Base-by-base conservation (phyloP, 2,888 invertebrate genomes). In the Encarsia formosa region DNA sequence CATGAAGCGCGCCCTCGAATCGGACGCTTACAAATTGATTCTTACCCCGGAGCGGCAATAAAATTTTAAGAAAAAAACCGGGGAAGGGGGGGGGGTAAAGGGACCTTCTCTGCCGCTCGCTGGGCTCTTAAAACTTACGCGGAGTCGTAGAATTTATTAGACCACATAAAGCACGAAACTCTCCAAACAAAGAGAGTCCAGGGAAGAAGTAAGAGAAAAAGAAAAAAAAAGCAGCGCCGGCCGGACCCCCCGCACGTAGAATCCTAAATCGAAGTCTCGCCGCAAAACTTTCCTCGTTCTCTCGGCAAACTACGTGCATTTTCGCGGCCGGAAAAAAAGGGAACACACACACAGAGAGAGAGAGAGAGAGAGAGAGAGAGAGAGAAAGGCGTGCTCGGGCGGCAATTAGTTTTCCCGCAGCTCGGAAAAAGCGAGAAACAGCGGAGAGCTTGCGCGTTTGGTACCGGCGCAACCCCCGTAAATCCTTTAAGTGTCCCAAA, bases 401-500 rank as follows among this genome's bases (percentile, higher is more conserved):
- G n/a, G n/a, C n/a, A n/a, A n/a, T n/a, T n/a, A n/a, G n/a, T n/a
- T n/a, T n/a, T n/a, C n/a, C n/a, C n/a, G n/a, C n/a, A n/a, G n/a
- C n/a, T n/a, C n/a, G n/a, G n/a, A n/a, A n/a, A n/a, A n/a, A 18
- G 35, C 24, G 35, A 34, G 52, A 52, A 35, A 32, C 35, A 34
- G 43, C 38, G 51, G 47, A 55, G 49, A 43, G 50, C 50, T 64
- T 61, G 62, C 61, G 61, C 66, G 65, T 68, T 66, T 63, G n/a
- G n/a, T n/a, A n/a, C n/a, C n/a, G n/a, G n/a, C n/a, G n/a, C 66
- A 63, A 62, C 61, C 62, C 62, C 66, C 65, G 70, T 73, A 71
- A 72, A 72, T 73, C 69, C 68, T 71, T 68, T 68, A 69, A 71
- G 69, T 72, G 71, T 68, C 68, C 60, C 57, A 56, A 52, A 54